Conservation (phyloP, 1,140 invertebrate species). For the Micrasema longulum region DNA sequence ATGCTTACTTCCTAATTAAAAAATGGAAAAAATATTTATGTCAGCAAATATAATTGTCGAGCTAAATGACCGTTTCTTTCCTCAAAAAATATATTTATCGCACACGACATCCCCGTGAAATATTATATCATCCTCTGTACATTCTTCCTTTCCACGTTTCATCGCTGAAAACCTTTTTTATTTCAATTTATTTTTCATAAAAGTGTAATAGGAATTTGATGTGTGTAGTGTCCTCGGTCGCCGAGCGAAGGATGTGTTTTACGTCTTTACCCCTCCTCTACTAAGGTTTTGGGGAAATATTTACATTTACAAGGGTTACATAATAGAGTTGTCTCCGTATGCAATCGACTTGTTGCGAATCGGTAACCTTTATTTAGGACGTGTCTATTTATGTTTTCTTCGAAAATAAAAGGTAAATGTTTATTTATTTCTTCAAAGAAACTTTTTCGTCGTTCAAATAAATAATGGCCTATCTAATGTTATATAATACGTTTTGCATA, state of each 20-base stretch:
- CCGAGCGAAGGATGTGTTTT: constrained; percentile 43
- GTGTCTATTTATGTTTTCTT: constrained; percentile 33
- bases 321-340: constrained; percentile 38
- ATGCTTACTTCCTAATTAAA: too few species aligned
- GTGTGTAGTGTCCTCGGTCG: constrained; percentile 35
- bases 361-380: constrained; percentile 36
- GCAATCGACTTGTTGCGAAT: constrained; percentile 38
- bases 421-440: constrained; percentile 10
- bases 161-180: constrained; percentile 34
- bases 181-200: constrained; percentile 49
- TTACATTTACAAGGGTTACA: constrained; percentile 39
- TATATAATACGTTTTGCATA: too few species aligned
- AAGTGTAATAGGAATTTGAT: constrained; percentile 46
- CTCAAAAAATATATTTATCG: not conserved
- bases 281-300: not conserved
- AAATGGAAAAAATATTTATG: too few species aligned
- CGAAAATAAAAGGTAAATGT: constrained; percentile 12
- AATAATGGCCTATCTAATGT: too few species aligned
- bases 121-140: constrained; percentile 3
- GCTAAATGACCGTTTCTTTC: constrained; percentile 5
- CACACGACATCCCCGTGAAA: not conserved
- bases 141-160: constrained; percentile 6
- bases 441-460: too few species aligned
- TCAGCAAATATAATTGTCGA: not conserved
- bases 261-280: constrained; percentile 12